phyloP scores from a whole-genome alignment of 1,140 invertebrate species.

The Trichonephila clavata region DNA sequence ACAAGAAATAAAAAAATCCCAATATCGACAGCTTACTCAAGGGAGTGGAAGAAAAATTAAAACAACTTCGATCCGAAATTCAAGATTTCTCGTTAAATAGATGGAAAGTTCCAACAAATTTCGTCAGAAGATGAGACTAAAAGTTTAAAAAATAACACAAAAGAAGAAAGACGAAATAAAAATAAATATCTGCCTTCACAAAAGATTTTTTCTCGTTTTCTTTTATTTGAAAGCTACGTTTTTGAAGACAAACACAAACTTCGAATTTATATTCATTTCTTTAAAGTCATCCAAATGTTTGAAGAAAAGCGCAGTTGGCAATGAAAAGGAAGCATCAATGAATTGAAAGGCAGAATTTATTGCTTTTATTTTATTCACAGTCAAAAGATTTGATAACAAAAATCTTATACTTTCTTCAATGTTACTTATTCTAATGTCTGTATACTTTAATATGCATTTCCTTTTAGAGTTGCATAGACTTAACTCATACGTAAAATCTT shows the following conservation, averaged over 20 bases:
- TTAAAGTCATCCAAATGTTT: neutral
- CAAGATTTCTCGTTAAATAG: conserved; percentile 31
- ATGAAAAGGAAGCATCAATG: too few relatives aligned
- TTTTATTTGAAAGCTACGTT: neutral
- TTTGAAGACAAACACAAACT: neutral
- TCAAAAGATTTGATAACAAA: too few relatives aligned
- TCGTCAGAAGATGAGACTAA: neutral
- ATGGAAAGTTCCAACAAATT: conserved; percentile 35
- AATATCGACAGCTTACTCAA: neutral
- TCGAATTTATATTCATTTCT: neutral
- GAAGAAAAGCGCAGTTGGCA: too few relatives aligned
- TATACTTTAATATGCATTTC: too few relatives aligned
- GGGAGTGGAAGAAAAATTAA: conserved; percentile 26
- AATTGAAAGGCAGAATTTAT: too few relatives aligned
- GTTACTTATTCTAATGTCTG: too few relatives aligned
- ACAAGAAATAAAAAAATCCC: neutral
- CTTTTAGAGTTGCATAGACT: too few relatives aligned
- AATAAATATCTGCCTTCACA: neutral
- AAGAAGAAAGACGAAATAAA: neutral
- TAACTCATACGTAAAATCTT: too few relatives aligned
- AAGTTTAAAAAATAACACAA: neutral
- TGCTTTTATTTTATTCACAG: too few relatives aligned
- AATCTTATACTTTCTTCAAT: too few relatives aligned
- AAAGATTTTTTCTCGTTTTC: neutral
- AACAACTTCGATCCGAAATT: conserved; percentile 31